Conservation (phyloP, 2,113 vertebrate species). For the Cyprinus carpio region DNA sequence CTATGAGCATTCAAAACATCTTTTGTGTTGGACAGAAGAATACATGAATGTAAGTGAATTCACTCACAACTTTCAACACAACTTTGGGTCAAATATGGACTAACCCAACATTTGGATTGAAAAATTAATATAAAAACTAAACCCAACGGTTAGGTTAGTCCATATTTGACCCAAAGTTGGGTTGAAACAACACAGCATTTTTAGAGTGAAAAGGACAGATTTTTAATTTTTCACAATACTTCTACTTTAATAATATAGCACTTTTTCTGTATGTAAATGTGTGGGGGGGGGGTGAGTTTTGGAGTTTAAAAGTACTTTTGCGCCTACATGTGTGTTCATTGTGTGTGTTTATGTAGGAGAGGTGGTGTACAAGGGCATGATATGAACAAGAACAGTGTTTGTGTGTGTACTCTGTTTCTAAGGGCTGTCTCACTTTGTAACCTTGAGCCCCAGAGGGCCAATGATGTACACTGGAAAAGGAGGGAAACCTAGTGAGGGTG, state of each 20-base stretch:
- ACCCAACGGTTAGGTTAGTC: too few relatives aligned
- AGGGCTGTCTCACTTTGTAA: background rate
- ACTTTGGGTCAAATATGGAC: too few relatives aligned
- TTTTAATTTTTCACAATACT: too few relatives aligned
- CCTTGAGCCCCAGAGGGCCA: background rate
- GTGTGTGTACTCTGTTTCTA: constrained; percentile 35
- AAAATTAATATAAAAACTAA: too few relatives aligned
- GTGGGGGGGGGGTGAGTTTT: background rate
- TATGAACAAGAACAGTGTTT: constrained; percentile 36
- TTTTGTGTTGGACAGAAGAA: too few relatives aligned
- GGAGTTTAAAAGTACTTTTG: background rate
- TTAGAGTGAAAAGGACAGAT: too few relatives aligned
- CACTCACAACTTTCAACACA: too few relatives aligned
- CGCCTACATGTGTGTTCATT: background rate
- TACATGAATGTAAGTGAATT: too few relatives aligned
- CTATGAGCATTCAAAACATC: too few relatives aligned
- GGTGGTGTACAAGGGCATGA: background rate
- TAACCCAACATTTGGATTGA: too few relatives aligned
- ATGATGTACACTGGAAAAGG: background rate
- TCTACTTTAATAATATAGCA: background rate
- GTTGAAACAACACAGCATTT: too few relatives aligned
- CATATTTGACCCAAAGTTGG: too few relatives aligned
- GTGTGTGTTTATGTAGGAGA: background rate
- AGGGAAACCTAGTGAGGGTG: constrained; percentile 41
- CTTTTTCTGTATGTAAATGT: background rate